These are phyloP conservation scores for Leptopterna dolabrata DNA, from an alignment of 2,888 invertebrate species.

Conservation along the genomic window DNA sequence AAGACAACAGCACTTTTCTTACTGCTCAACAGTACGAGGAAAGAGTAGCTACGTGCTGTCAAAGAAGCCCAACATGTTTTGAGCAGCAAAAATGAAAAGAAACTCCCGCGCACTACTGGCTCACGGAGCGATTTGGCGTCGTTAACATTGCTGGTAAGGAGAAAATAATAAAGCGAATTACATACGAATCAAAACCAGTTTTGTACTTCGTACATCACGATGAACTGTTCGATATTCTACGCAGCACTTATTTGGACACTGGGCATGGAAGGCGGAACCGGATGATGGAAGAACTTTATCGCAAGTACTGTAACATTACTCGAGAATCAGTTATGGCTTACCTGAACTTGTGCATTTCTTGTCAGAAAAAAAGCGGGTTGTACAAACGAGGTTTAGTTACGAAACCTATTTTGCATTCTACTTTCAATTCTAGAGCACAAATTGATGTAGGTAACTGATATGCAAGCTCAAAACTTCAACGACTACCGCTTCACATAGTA, in stretches of 20 bases:
- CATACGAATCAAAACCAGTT: background rate
- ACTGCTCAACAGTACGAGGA: background rate
- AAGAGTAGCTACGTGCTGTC: background rate
- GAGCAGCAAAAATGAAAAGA: background rate
- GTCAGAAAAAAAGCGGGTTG: too few species aligned
- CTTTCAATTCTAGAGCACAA: constrained; percentile 3
- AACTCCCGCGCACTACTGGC: background rate
- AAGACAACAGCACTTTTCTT: background rate
- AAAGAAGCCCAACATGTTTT: background rate
- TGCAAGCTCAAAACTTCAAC: constrained; percentile 43
- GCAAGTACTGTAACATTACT: too few species aligned
- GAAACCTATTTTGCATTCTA: too few species aligned
- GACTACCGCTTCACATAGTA: constrained; percentile 30
- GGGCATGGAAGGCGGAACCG: background rate
- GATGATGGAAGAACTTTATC: too few species aligned
- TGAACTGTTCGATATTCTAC: background rate
- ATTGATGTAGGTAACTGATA: background rate
- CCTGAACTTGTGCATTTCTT: too few species aligned
- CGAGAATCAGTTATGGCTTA: too few species aligned
- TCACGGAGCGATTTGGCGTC: background rate
- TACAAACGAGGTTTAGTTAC: too few species aligned
- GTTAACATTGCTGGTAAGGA: too few species aligned
- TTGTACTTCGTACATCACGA: background rate
- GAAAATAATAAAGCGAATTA: background rate
- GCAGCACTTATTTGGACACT: background rate